Evolutionary conservation across 2,888 invertebrate genomes (phyloP), one percentile per base, ranked within the genome.

Genomic region (Argyresthia albistria): DNA sequence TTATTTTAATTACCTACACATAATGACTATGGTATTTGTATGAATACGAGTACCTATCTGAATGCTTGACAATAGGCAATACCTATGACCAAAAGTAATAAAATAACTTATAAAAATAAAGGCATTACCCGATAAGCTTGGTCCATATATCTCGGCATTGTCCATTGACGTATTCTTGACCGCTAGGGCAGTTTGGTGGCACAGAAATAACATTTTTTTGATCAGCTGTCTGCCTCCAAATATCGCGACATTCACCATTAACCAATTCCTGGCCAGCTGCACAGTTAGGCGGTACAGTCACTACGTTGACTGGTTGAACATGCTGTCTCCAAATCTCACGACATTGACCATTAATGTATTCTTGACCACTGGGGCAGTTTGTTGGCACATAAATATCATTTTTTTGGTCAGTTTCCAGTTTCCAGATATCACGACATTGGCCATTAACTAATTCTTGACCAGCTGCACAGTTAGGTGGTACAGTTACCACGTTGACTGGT

Each of bases 71-170:
- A 25, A 25, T 25, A 25, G 6, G n/a, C n/a, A n/a, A n/a, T n/a
- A 25, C 25, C 25, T 25, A 4, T 25, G 25, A 25, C 6, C 2
- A 2, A 25, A 25, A 6, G 6, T 4, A 25, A 25, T 25, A 25
- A 4, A 6, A 25, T 25, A 25, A 25, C 25, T 4, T 25, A 4
- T 25, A 25, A 25, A 25, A 25, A 25, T 25, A 25, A n/a, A n/a
- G n/a, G n/a, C 6, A 4, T 25, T 25, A 25, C 25, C 25, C 25
- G 25, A 25, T 6, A 25, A 45, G 10, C 45, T 15, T 43, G 43
- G 47, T 50, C 72, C 67, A 70, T n/a, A 69, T 54, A 46, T 68
- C 73, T 15, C 71, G 66, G 51, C 72, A 73, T 54, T 61, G 58
- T 2, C 67, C 70, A 53, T 70, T 67, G 12, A 71, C 45, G 16